These are phyloP conservation scores for Poicephalus gulielmi DNA, from an alignment of 2,113 vertebrate species.

Conservation along the genomic window DNA sequence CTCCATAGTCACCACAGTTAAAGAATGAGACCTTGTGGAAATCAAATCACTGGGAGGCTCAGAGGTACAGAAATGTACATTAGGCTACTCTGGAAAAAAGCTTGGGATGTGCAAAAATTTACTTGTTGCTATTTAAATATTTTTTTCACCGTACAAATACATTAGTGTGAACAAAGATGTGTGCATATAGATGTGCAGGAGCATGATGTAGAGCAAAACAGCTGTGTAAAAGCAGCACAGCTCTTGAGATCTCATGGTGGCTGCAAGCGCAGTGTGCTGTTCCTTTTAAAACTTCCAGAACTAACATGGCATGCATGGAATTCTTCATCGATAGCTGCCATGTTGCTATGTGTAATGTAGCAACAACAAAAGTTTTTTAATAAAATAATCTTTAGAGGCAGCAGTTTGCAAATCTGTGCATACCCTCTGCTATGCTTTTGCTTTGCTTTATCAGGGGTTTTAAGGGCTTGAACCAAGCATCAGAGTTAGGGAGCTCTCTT, in stretches of 20 bases:
- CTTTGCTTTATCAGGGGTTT: neutral
- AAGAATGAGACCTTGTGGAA: neutral
- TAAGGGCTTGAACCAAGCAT: neutral
- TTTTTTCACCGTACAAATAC: neutral
- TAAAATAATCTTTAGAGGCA: neutral
- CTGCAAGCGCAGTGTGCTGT: accelerated
- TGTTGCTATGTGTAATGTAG: neutral
- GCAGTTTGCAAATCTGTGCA: neutral
- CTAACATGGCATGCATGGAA: neutral
- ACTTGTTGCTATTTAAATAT: neutral
- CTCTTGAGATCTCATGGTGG: neutral
- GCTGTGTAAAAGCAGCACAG: accelerated
- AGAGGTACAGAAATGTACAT: neutral
- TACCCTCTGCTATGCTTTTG: neutral
- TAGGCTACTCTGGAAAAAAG: neutral
- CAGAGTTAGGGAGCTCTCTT: neutral
- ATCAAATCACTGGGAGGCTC: neutral
- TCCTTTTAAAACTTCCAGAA: neutral
- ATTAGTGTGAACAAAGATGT: neutral
- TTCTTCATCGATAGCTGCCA: neutral
- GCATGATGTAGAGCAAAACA: neutral
- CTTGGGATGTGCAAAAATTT: neutral
- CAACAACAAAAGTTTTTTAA: neutral
- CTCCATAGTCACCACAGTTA: neutral
- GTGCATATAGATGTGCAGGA: neutral